Evolutionary conservation across 2,888 invertebrate genomes (phyloP), one percentile per base, ranked within the genome.

Genomic region (Meloe dianella): DNA sequence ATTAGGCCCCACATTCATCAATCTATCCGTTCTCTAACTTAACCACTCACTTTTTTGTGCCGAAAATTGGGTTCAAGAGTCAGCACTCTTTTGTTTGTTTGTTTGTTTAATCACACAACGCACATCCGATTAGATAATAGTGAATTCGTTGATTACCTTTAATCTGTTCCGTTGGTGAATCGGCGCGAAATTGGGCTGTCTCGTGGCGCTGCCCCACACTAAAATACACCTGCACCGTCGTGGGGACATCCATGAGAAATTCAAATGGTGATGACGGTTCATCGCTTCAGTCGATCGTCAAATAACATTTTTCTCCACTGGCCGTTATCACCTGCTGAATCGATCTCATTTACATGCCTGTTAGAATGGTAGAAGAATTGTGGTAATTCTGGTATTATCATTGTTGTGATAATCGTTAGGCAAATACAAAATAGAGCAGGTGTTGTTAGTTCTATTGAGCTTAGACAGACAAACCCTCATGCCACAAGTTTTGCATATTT

Each of bases 221-320:
- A 77, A 84, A 84, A 74, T 79, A 81, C 75, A 83, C 80, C 78
- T 79, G 81, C 74, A 83, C 87, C 71, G 85, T 84, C 74, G 86
- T 84, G 75, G 87, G 81, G 71, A 85, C 85, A 56, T 86, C 86
- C 74, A 85, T 83, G 65, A 72, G 80, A 74, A 85, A 83, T 72
- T 82, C 82, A 73, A 84, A 82, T 67, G 82, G 81, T 73, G 82
- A 81, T 73, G 84, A 82, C 75, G 86, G 86, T 61, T 88, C 85
- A 78, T 86, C 87, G 84, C 84, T 87, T 86, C 80, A 87, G 86
- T 67, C 85, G 6, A 22, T 51, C 22, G 86, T 86, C 62, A 85
- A 65, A 61, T 61, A 64, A 63, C 69, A 68, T 64, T 63, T 64
- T 59, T 57, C 66, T 63, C 63, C 68, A 65, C 32, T 57, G 10